Evolutionary conservation across 1,140 invertebrate species (phyloP), one percentile per base, ranked within the genome.

Genomic region (Drosophila takahashii): DNA sequence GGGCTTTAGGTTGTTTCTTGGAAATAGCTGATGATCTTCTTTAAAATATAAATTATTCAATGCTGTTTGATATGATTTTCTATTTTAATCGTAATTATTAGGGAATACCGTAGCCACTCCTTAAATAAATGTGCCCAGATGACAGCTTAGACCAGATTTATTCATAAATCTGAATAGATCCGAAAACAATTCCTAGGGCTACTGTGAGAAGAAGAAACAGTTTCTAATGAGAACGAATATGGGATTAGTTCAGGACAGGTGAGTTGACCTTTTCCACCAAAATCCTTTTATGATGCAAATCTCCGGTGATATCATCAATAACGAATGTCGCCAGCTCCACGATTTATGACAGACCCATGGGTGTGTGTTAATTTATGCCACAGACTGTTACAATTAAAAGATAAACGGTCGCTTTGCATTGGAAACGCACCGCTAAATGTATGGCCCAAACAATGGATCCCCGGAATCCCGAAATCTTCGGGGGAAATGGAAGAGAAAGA

Each of bases 301-400:
- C 54, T 59, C 18, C 50, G 34, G 39, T 54, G 76, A 75, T 77
- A 64, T 67, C 72, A 76, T 73, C 61, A 87, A 84, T 84, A 73
- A 57, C 69, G 80, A 74, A 81, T 86, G 83, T 86, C 75, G 52
- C 47, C 72, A 76, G 72, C 61, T 76, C 48, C 36, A 79, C 74
- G 84, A 87, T 89, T 89, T 89, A 85, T 89, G 79, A 84, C 67
- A 77, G 66, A 34, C 26, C 29, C n/a, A 16, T 16, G 15, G 53
- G 37, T 78, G 67, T 58, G 78, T 69, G 60, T 81, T 81, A 72
- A 81, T 81, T 81, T 76, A 83, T 83, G 72, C 81, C 81, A 34
- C 10, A 72, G 76, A 89, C 79, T 87, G 85, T 89, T 89, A 89
- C 84, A 89, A 89, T 89, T 89, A 89, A 80, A 89, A 89, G 84